These are phyloP conservation scores for Numenius arquata DNA, from an alignment of 2,113 vertebrate genomes.

Conservation along the genomic window DNA sequence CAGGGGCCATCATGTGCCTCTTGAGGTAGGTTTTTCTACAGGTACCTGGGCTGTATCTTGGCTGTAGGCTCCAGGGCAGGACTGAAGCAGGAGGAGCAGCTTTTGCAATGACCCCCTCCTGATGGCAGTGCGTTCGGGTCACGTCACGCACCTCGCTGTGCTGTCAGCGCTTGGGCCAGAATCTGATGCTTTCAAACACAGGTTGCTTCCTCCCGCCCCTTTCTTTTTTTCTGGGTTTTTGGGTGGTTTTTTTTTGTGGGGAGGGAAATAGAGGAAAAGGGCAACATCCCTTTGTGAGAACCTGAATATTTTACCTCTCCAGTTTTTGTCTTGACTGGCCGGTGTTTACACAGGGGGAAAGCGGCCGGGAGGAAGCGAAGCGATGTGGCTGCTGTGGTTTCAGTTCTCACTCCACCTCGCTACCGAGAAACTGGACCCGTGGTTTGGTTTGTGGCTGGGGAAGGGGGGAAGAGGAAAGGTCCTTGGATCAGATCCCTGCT, in stretches of 20 bases:
- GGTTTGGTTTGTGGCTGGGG: constrained; percentile 11
- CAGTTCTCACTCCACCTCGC: constrained; percentile 51
- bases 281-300: background rate
- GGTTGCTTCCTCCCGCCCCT: background rate
- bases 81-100: background rate
- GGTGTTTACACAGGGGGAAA: background rate
- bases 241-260: background rate
- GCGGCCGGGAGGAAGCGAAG: constrained; percentile 3
- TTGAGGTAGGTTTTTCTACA: background rate
- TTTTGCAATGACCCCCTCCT: background rate
- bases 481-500: background rate
- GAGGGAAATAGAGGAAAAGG: background rate
- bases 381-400: constrained; percentile 33
- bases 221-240: background rate
- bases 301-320: background rate
- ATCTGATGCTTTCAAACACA: background rate
- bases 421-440: constrained; percentile 26
- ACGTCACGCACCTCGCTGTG: fast-evolving
- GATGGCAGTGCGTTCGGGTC: background rate
- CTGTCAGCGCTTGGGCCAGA: background rate
- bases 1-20: background rate
- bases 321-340: background rate
- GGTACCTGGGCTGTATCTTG: background rate
- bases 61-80: background rate
- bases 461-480: background rate